These are phyloP conservation scores for Luffia ferchaultella DNA, from an alignment of 2,888 invertebrate species.

Conservation along the genomic window DNA sequence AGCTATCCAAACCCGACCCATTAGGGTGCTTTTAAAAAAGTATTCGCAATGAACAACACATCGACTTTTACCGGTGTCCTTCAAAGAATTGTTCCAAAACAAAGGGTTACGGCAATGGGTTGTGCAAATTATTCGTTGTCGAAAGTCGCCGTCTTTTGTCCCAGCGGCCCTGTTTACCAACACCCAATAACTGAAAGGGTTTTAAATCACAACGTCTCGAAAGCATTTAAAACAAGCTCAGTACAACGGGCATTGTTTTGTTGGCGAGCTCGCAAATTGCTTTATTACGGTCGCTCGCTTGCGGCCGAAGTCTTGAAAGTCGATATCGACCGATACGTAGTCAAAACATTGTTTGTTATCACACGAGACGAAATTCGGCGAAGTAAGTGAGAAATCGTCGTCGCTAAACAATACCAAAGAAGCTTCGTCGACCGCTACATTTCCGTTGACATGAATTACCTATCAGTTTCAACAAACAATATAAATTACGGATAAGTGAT, in stretches of 20 bases:
- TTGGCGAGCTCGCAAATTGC: constrained; percentile 57
- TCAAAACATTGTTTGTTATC: constrained; percentile 56
- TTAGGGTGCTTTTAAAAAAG: constrained; percentile 29
- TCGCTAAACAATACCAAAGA: too few relatives aligned
- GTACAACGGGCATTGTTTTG: constrained; percentile 58
- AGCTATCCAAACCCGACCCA: constrained; percentile 22
- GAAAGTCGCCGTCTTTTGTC: constrained; percentile 50
- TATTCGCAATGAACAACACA: background rate
- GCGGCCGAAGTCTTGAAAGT: constrained; percentile 41
- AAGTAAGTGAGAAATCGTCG: background rate
- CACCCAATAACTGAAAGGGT: constrained; percentile 52
- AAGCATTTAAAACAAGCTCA: constrained; percentile 62
- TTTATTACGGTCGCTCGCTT: constrained; percentile 52
- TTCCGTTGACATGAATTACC: constrained; percentile 9
- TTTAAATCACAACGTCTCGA: constrained; percentile 60
- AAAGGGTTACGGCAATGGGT: constrained; percentile 49
- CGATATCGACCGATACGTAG: constrained; percentile 42
- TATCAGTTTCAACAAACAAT: constrained; percentile 25
- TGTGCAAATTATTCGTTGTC: constrained; percentile 51
- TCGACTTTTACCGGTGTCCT: constrained; percentile 37
- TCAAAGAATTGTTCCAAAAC: constrained; percentile 26
- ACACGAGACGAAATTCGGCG: background rate
- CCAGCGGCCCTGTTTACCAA: constrained; percentile 46
- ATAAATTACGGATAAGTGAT: background rate
- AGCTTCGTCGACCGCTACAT: constrained; percentile 14